Conservation (phyloP, 2,113 vertebrate species). For the Podarcis raffonei region DNA sequence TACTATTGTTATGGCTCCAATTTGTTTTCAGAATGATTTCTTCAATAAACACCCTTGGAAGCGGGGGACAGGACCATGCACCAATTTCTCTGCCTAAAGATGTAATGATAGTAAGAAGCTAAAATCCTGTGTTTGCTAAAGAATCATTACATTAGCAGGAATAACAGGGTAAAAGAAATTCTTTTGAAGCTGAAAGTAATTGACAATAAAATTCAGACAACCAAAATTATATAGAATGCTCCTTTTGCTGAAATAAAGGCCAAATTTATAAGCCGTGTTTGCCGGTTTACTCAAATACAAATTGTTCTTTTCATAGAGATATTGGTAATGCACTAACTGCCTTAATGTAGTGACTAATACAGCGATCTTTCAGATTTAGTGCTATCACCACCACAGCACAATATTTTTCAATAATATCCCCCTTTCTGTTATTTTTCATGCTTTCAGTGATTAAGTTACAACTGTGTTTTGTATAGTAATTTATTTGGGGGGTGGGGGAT, state of each 20-base stretch:
- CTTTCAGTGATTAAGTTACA: neutral
- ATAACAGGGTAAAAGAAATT: conserved; percentile 51
- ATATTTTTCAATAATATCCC: neutral
- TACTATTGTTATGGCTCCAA: neutral
- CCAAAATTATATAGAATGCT: conserved; percentile 18
- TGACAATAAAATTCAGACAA: conserved; percentile 48
- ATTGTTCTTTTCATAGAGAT: neutral
- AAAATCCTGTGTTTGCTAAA: conserved; percentile 27
- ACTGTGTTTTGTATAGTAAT: neutral
- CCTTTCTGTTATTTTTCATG: neutral
- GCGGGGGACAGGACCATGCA: neutral
- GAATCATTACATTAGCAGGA: conserved; percentile 38
- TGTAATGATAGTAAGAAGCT: neutral
- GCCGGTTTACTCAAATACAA: conserved; percentile 21
- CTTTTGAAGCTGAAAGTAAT: conserved; percentile 44
- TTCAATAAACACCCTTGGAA: conserved; percentile 28
- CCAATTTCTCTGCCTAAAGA: neutral
- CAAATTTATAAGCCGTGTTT: conserved; percentile 11
- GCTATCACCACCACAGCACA: neutral
- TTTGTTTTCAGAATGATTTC: conserved; percentile 15
- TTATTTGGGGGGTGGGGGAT: neutral
- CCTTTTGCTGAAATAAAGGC: conserved; percentile 26
- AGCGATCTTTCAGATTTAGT: conserved; percentile 21
- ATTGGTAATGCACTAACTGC: conserved; percentile 7
- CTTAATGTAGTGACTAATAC: conserved; percentile 1